A percentile compares a stretch with the other conserved stretches of the same genome.
phyloP scores from a whole-genome alignment of 2,113 vertebrate species.

The Monopterus albus region DNA sequence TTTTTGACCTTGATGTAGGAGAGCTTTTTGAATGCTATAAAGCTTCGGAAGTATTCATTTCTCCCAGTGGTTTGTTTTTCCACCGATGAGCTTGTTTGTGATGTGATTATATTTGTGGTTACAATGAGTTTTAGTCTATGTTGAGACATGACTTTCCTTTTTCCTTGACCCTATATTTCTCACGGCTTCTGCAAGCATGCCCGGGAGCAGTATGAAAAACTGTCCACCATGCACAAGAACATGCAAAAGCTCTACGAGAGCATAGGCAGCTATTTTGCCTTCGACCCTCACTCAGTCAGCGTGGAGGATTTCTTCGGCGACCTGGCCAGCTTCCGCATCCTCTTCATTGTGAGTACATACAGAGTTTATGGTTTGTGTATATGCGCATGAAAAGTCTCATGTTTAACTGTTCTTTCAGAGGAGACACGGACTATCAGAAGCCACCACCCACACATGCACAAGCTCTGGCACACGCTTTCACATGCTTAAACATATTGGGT shows the following conservation, averaged over 20 bases:
- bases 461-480: slow-evolving; percentile 11
- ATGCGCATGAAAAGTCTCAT: not conserved
- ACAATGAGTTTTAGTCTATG: slow-evolving; percentile 2
- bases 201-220: slow-evolving; percentile 94
- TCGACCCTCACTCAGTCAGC: slow-evolving; percentile 88
- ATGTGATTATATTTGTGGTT: not conserved
- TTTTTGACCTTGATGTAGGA: slow-evolving; percentile 62
- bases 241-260: slow-evolving; percentile 95
- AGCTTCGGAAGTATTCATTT: slow-evolving; percentile 24
- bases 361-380: not conserved
- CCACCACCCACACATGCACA: slow-evolving; percentile 34
- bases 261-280: slow-evolving; percentile 92
- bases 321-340: slow-evolving; percentile 89
- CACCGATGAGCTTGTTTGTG: slow-evolving; percentile 9
- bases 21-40: slow-evolving; percentile 31
- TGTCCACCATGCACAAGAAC: slow-evolving; percentile 95
- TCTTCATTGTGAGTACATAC: slow-evolving; percentile 93
- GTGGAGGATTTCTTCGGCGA: slow-evolving; percentile 97
- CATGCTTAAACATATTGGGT: slow-evolving; percentile 12
- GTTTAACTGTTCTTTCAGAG: not conserved
- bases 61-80: slow-evolving; percentile 17
- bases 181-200: slow-evolving; percentile 93
- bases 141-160: not conserved
- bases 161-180: slow-evolving; percentile 83
- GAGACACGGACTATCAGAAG: slow-evolving; percentile 11